Evolutionary conservation across 1,140 invertebrate species (phyloP), one percentile per base, ranked within the genome.

Genomic region (Danaus melanippus): DNA sequence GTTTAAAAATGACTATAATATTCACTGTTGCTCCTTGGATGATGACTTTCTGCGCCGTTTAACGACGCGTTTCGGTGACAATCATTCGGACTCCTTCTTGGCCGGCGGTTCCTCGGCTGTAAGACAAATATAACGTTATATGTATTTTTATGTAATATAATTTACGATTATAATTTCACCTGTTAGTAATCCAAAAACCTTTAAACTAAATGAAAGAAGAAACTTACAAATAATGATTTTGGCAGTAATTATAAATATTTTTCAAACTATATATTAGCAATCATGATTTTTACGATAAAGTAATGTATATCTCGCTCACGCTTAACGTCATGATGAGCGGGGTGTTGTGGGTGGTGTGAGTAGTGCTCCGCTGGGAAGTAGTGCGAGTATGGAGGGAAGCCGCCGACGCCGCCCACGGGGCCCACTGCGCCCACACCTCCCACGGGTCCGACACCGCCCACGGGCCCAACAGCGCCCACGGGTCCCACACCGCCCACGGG

Each of bases 81-180:
- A 86, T 86, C 83, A 86, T 82, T 86, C 83, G 52, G 64, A 58
- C 73, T 86, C 83, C 54, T 86, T 86, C 66, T 86, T 86, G n/a
- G 53, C 69, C 39, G 74, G 79, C 56, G 80, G 74, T 45, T 86
- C 80, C 58, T 86, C 83, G 53, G 64, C 83, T 76, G 67, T 51
- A 61, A 68, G 12, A 60, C 49, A 58, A 49, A 9, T 51, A 21
- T 15, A 39, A 21, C 12, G 15, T 21, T n/a, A n/a, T 15, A 40
- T 48, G 9, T 12, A 42, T 32, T 32, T 32, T 7, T 32, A 32
- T 32, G 6, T 32, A 1, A 32, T 8, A 32, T 32, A 3, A 32
- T 3, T 7, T 32, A 32, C 21, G 21, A 32, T 7, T 32, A 32
- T 32, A 32, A 7, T 7, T 32, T 32, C 7, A 32, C 4, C 21